Conservation (phyloP, 2,888 invertebrate species). For the Cheilosia vulpina region DNA sequence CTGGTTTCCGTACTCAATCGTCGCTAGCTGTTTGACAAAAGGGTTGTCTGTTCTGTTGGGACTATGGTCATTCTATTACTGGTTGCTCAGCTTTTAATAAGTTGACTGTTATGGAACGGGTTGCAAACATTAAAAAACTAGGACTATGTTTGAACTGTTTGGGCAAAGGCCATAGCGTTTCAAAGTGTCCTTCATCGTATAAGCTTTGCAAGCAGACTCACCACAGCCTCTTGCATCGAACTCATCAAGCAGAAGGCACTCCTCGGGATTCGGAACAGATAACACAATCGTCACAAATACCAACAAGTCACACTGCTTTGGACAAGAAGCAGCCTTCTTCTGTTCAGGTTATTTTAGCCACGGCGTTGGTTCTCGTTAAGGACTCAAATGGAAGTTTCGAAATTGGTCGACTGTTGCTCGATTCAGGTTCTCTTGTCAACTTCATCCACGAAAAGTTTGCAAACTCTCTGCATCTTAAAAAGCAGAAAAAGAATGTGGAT, state of each 20-base stretch:
- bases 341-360: conserved; percentile 59
- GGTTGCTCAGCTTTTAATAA: too few relatives aligned
- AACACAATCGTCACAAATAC: neutral
- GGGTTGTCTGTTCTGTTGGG: neutral
- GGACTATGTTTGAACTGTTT: conserved; percentile 34
- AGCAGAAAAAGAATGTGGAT: conserved; percentile 21
- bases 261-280: neutral
- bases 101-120: too few relatives aligned
- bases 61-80: too few relatives aligned
- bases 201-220: conserved; percentile 12
- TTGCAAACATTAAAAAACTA: too few relatives aligned
- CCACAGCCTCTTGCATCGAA: conserved; percentile 26
- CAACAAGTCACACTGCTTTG: neutral
- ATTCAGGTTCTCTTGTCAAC: conserved; percentile 14
- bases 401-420: too few relatives aligned
- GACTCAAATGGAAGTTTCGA: too few relatives aligned
- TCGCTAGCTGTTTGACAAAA: conserved; percentile 7
- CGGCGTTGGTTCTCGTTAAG: too few relatives aligned
- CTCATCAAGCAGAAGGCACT: too few relatives aligned
- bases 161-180: conserved; percentile 8
- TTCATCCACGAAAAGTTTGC: conserved; percentile 13
- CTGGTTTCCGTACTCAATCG: neutral
- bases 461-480: neutral
- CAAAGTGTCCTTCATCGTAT: conserved; percentile 5
- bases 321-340: neutral